Base-by-base conservation (phyloP, 2,113 vertebrate genomes). In the Chiloscyllium plagiosum region DNA sequence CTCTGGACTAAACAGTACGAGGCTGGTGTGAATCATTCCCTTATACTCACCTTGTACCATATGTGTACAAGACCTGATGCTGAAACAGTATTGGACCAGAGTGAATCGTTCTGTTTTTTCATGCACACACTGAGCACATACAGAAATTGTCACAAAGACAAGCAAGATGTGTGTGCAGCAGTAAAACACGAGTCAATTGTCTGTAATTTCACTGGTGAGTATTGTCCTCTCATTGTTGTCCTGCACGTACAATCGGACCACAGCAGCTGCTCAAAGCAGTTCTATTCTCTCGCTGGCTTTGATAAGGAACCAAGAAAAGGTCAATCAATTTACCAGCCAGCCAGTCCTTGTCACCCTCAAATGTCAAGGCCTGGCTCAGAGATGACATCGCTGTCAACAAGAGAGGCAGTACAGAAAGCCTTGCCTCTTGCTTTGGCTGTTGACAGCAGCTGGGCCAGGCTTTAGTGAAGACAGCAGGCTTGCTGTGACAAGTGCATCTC, bases 261-360 rank as follows among this genome's bases (percentile, higher is more conserved):
- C 96, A 96, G 96, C 97, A 98, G 97, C 97, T 98, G 97, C 96
- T 96, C 90, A 96, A 97, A 96, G 96, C 96, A 76, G 50, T 96
- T 66, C 0, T 78, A 66, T 96, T 95, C 94, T 96, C 97, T 97
- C 97, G 96, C 96, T 96, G 96, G 96, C 98, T 98, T 98, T 97
- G 96, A 97, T 97, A 97, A 97, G 96, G 89, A 37, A 96, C 96
- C 96, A 96, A 97, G 86, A 96, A 97, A 96, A 98, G 96, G 97
- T 98, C 97, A 97, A 29, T 97, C 96, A 96, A 96, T 97, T 98
- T 97, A 96, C 96, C 96, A 80, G 97, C 96, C 97, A 96, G 96
- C 96, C 96, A 97, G 96, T 97, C 97, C 97, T 96, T 97, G 96
- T 97, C 96, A 97, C 96, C 96, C 95, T 97, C 96, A 97, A 96